phyloP scores from a whole-genome alignment of 2,113 vertebrate species.

The Agelaius tricolor region DNA sequence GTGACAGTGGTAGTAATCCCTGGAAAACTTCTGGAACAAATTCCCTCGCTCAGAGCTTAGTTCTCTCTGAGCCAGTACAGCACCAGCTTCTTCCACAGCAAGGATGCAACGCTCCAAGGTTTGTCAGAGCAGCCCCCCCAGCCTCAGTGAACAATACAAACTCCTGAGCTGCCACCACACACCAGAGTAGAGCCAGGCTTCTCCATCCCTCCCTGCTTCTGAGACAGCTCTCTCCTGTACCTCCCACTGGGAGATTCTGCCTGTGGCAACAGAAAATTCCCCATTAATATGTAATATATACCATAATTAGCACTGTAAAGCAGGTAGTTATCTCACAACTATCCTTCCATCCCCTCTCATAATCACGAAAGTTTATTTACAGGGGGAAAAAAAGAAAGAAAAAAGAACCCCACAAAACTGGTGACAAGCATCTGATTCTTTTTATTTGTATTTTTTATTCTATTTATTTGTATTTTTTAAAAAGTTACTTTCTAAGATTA shows the following conservation, averaged over 20 bases:
- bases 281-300: slow-evolving; percentile 21
- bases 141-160: rapidly evolving
- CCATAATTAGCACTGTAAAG: slow-evolving; percentile 1
- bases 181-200: not conserved
- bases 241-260: not conserved
- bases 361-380: not conserved
- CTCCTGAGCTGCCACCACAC: not conserved
- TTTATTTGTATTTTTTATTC: not conserved
- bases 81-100: not conserved
- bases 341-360: not conserved
- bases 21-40: slow-evolving; percentile 39
- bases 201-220: not conserved
- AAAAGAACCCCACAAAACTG: not conserved
- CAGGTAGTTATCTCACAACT: not conserved
- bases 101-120: not conserved
- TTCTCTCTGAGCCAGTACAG: not conserved
- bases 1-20: not conserved
- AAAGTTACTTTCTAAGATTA: not conserved
- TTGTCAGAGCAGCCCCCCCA: not conserved
- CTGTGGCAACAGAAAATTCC: not conserved
- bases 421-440: not conserved
- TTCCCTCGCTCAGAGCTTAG: not conserved
- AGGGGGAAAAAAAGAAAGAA: rapidly evolving
- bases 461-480: not conserved
- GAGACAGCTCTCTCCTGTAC: not conserved